These are phyloP conservation scores for Sminthurinus signatus DNA, from an alignment of 1,140 invertebrate genomes.

Conservation along the genomic window DNA sequence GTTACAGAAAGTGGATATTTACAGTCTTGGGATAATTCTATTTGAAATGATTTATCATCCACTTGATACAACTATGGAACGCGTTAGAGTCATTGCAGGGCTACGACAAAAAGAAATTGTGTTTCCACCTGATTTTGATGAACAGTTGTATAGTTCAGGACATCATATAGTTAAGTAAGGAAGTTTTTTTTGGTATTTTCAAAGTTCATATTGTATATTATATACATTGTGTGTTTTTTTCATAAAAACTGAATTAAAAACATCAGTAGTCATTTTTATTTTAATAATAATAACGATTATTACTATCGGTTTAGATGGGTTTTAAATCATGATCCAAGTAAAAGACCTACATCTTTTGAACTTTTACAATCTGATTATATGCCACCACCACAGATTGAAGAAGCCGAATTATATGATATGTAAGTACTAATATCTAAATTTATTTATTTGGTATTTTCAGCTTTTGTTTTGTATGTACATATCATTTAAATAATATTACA, in stretches of 20 bases:
- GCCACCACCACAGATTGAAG: constrained; percentile 69
- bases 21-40: constrained; percentile 81
- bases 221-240: too few species aligned
- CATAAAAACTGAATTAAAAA: too few species aligned
- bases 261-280: too few species aligned
- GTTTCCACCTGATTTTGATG: constrained; percentile 59
- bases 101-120: constrained; percentile 60
- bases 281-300: too few species aligned
- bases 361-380: constrained; percentile 71
- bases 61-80: constrained; percentile 78
- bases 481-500: too few species aligned
- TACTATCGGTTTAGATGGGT: constrained; percentile 57
- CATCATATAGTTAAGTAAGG: too few species aligned
- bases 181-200: too few species aligned
- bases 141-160: too few species aligned
- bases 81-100: constrained; percentile 65
- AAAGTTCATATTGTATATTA: too few species aligned
- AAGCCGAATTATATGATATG: constrained; percentile 68
- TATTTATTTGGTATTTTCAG: too few species aligned
- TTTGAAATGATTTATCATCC: constrained; percentile 90
- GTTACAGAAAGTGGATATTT: constrained; percentile 87
- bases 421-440: too few species aligned
- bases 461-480: too few species aligned
- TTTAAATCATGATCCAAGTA: constrained; percentile 72
- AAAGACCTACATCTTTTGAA: constrained; percentile 74